Percentiles rank a stretch among this genome's conserved stretches.
Conservation (phyloP, 1,140 invertebrate species). For the Delia radicum region DNA sequence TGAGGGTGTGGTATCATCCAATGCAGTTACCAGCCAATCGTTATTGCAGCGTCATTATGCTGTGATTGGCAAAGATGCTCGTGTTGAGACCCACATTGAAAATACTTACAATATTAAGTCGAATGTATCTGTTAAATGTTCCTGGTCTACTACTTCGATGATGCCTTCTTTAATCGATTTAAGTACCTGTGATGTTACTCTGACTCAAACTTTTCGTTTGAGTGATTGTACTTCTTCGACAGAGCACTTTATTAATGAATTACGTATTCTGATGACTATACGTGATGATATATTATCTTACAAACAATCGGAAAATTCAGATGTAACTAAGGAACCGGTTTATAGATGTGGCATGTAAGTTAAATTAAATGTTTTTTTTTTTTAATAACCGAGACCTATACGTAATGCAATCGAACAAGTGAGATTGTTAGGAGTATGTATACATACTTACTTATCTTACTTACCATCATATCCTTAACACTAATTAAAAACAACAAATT, state of each 20-base stretch:
- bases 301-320: slow-evolving; percentile 15
- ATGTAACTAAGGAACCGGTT: slow-evolving; percentile 11
- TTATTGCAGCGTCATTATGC: slow-evolving; percentile 29
- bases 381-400: no score
- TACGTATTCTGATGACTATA: slow-evolving; percentile 43
- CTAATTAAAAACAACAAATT: no score
- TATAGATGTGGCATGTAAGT: slow-evolving; percentile 30
- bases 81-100: slow-evolving; percentile 42
- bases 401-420: background rate
- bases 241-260: slow-evolving; percentile 46
- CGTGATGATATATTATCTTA: slow-evolving; percentile 45
- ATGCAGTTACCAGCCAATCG: slow-evolving; percentile 37
- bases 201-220: slow-evolving; percentile 42
- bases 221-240: slow-evolving; percentile 38
- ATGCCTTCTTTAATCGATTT: slow-evolving; percentile 39
- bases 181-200: slow-evolving; percentile 37
- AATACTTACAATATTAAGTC: slow-evolving; percentile 45
- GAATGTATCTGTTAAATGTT: slow-evolving; percentile 39
- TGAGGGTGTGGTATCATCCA: slow-evolving; percentile 35
- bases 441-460: no score
- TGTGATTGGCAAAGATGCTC: background rate
- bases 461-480: no score
- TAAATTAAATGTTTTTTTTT: background rate
- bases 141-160: slow-evolving; percentile 32
- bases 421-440: no score